Percentiles rank a stretch among this genome's conserved stretches.
Conservation (phyloP, 2,797 vertebrate genomes). For the Trichosurus vulpecula region DNA sequence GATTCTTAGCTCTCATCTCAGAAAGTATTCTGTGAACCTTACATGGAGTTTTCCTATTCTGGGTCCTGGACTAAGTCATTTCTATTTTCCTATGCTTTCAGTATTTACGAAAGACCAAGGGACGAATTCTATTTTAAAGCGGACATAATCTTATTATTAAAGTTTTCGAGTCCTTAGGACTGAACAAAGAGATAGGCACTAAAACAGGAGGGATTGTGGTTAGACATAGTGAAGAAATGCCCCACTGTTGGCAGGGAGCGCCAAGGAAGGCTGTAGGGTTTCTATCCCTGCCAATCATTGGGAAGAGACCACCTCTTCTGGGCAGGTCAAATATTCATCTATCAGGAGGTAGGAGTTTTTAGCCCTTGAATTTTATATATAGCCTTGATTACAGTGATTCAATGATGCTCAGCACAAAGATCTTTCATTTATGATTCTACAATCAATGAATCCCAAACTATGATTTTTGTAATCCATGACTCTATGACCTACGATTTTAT, state of each 20-base stretch:
- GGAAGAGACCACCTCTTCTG: not conserved
- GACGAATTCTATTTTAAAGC: not conserved
- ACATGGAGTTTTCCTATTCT: not conserved
- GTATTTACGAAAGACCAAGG: not conserved
- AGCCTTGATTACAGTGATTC: not conserved
- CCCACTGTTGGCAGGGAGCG: not conserved
- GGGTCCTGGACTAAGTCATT: not conserved
- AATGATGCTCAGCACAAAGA: not conserved
- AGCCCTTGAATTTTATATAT: not conserved
- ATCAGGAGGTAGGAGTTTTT: not conserved
- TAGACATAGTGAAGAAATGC: not conserved
- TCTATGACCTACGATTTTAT: not conserved
- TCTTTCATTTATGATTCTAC: not conserved
- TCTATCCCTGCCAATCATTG: not conserved
- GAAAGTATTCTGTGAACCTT: not conserved
- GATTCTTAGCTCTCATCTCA: not conserved
- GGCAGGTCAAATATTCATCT: not conserved
- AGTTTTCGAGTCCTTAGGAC: not conserved
- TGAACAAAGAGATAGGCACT: not conserved
- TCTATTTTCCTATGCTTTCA: not conserved
- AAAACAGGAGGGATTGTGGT: not conserved
- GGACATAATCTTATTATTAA: not conserved
- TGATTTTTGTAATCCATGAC: not conserved
- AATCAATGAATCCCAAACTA: not conserved
- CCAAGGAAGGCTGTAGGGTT: not conserved